phyloP scores from a whole-genome alignment of 2,888 invertebrate genomes.

The Hemaris fuciformis region DNA sequence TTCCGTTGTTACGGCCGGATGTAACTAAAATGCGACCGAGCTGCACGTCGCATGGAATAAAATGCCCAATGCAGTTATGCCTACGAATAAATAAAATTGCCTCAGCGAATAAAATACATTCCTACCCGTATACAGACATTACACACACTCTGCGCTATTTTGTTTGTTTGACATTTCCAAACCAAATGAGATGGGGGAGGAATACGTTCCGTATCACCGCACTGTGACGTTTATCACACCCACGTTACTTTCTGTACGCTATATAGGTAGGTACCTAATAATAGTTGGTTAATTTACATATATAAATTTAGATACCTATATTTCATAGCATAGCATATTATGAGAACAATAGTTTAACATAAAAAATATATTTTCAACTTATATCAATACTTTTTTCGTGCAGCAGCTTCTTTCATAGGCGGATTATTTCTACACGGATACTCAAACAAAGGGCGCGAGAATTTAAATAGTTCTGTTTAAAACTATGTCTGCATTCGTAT shows the following conservation, averaged over 20 bases:
- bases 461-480: background rate
- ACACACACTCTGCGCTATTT: slow-evolving; percentile 36
- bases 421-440: no score
- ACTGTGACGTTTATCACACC: background rate
- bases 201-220: background rate
- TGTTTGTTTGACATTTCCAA: slow-evolving; percentile 47
- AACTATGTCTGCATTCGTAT: no score
- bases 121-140: slow-evolving; percentile 20
- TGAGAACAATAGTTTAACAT: no score
- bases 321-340: no score
- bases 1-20: slow-evolving; percentile 43
- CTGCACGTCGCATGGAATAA: slow-evolving; percentile 47
- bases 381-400: no score
- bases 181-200: slow-evolving; percentile 23
- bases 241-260: background rate
- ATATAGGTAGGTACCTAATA: background rate
- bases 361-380: no score
- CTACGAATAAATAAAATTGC: slow-evolving; percentile 25
- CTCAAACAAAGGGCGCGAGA: background rate
- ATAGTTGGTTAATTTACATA: no score
- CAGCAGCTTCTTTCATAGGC: no score
- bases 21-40: slow-evolving; percentile 36
- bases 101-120: slow-evolving; percentile 30
- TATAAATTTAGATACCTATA: no score
- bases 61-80: slow-evolving; percentile 30